A percentile compares a stretch with the other conserved stretches of the same genome.
phyloP scores from a whole-genome alignment of 2,888 invertebrate species.

The Mellilla xanthometata region DNA sequence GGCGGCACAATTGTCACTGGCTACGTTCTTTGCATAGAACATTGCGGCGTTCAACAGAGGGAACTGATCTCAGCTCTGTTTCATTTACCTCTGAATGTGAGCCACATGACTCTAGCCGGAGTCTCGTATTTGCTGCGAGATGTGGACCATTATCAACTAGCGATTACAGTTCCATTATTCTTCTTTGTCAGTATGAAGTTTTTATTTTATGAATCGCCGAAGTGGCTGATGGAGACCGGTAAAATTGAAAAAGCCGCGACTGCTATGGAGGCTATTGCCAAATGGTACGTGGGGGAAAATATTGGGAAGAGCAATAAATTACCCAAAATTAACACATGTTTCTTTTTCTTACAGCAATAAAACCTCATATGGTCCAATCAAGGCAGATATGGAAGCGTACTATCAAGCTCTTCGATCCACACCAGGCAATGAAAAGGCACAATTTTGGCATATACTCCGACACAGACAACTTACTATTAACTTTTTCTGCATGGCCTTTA shows the following conservation, averaged over 20 bases:
- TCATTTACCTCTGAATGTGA: constrained; percentile 59
- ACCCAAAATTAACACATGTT: too few species aligned
- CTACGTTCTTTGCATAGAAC: constrained; percentile 60
- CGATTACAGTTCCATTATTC: constrained; percentile 55
- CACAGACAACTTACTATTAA: constrained; percentile 82
- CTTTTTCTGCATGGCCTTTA: constrained; percentile 85
- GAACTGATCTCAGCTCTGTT: constrained; percentile 56
- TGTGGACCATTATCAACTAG: constrained; percentile 54
- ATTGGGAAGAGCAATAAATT: not conserved
- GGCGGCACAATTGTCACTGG: constrained; percentile 62
- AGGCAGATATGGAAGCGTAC: constrained; percentile 50
- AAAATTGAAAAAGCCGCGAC: constrained; percentile 42
- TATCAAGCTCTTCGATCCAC: constrained; percentile 20
- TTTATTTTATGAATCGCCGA: constrained; percentile 59
- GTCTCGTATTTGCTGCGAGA: constrained; percentile 58
- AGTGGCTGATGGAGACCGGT: constrained; percentile 61
- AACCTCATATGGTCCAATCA: constrained; percentile 39
- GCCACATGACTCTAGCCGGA: constrained; percentile 56
- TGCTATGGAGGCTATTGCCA: constrained; percentile 52
- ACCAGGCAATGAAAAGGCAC: constrained; percentile 34
- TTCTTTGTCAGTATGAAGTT: constrained; percentile 42
- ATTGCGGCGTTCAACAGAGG: constrained; percentile 52
- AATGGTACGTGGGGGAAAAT: constrained; percentile 49
- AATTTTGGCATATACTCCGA: constrained; percentile 58
- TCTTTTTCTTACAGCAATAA: too few species aligned